phyloP scores from a whole-genome alignment of 2,797 vertebrate species.

The Malacoctenus gilli region DNA sequence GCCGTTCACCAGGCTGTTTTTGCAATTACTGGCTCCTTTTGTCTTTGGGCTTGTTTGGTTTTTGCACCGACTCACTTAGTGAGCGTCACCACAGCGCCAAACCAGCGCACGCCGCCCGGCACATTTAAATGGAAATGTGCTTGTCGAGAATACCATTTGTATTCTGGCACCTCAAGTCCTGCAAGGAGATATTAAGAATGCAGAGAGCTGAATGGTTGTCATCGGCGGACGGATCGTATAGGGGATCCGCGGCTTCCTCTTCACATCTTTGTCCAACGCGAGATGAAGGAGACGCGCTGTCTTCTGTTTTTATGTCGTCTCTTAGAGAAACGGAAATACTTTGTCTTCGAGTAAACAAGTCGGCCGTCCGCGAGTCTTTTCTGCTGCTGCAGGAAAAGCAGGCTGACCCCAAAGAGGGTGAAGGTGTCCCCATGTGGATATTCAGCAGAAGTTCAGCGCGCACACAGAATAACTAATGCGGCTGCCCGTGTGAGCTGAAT shows the following conservation, averaged over 20 bases:
- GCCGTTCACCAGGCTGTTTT: constrained; percentile 26
- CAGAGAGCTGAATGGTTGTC: constrained; percentile 20
- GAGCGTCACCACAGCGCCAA: constrained; percentile 17
- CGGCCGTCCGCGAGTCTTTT: too few species aligned
- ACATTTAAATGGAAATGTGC: constrained; percentile 24
- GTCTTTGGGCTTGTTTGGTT: constrained; percentile 33
- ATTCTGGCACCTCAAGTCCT: constrained; percentile 22
- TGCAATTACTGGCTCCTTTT: constrained; percentile 39
- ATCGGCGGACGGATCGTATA: constrained; percentile 10
- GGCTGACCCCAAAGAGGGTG: constrained; percentile 18
- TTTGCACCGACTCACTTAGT: constrained; percentile 3
- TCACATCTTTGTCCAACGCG: background rate
- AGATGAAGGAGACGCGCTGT: constrained; percentile 1
- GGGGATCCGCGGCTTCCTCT: background rate
- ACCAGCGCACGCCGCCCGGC: background rate
- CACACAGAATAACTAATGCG: constrained; percentile 44
- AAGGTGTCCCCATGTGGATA: constrained; percentile 45
- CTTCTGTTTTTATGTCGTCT: constrained; percentile 1
- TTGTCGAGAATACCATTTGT: constrained; percentile 31
- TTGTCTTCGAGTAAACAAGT: too few species aligned
- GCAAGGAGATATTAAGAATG: constrained; percentile 40
- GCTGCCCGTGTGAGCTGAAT: constrained; percentile 36
- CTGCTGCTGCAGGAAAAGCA: background rate
- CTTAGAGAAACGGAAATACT: background rate
- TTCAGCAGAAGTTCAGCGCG: constrained; percentile 34